Conservation (phyloP, 1,140 invertebrate species). For the silkworm (Bombyx mori) region DNA sequence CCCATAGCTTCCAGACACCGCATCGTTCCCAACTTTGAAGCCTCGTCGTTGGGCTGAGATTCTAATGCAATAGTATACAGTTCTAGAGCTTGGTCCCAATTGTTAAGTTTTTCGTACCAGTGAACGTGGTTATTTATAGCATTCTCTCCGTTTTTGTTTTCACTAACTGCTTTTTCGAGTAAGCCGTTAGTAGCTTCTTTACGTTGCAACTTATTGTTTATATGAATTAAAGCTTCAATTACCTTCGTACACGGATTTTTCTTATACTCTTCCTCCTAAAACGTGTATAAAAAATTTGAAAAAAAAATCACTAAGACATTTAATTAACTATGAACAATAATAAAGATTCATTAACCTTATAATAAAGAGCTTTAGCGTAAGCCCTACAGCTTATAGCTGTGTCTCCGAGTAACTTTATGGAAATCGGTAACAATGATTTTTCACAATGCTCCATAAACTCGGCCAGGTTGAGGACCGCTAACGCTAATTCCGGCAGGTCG, state of each 20-base stretch:
- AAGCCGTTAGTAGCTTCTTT: constrained; percentile 96
- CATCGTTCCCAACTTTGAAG: constrained; percentile 93
- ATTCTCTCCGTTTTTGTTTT: constrained; percentile 75
- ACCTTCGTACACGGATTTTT: constrained; percentile 79
- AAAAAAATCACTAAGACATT: neutral
- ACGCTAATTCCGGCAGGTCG: constrained; percentile 96
- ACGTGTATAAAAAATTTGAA: constrained; percentile 6
- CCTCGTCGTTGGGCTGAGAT: constrained; percentile 78
- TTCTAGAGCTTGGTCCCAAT: constrained; percentile 96
- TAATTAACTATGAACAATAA: neutral
- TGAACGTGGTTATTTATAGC: constrained; percentile 89
- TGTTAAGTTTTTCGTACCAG: constrained; percentile 99
- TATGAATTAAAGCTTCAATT: constrained; percentile 94
- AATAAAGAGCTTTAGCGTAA: constrained; percentile 96
- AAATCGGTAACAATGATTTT: constrained; percentile 92
- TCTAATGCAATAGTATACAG: constrained; percentile 84
- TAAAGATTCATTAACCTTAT: constrained; percentile 75
- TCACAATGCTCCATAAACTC: constrained; percentile 99
- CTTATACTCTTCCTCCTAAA: constrained; percentile 92
- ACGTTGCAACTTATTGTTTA: constrained; percentile 99
- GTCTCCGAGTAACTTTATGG: constrained; percentile 85
- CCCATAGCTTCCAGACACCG: constrained; percentile 96
- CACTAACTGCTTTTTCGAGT: constrained; percentile 91
- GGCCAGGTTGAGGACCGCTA: constrained; percentile 96
- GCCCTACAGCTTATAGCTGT: constrained; percentile 89